Evolutionary conservation across 2,797 vertebrate species (phyloP).

Genomic region (Kryptopterus vitreolus): DNA sequence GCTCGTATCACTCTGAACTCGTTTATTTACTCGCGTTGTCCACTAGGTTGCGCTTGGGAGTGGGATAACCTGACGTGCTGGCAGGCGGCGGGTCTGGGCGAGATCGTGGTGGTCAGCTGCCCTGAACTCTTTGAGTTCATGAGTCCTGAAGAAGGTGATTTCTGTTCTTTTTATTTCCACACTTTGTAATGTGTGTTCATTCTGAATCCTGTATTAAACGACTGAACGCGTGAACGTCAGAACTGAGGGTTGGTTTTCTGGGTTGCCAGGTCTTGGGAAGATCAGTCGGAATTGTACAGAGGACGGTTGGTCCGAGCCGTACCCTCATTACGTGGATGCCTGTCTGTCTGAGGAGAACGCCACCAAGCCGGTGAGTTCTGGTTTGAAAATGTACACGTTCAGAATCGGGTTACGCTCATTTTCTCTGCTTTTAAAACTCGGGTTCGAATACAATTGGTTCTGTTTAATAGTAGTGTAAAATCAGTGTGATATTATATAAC

Average conservation of each 20-base stretch:
- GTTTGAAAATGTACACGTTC: neutral
- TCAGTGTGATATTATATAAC: neutral
- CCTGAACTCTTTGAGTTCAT: slow-evolving; percentile 86
- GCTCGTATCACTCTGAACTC: no score
- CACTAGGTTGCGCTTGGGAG: slow-evolving; percentile 86
- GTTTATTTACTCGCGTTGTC: no score
- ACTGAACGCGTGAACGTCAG: neutral
- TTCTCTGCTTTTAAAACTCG: neutral
- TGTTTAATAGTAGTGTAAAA: no score
- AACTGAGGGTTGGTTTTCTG: neutral
- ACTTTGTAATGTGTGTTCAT: neutral
- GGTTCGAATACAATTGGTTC: no score
- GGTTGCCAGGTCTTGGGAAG: slow-evolving; percentile 72
- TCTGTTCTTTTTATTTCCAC: neutral
- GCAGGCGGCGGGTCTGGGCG: slow-evolving; percentile 82
- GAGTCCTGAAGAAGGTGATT: slow-evolving; percentile 80
- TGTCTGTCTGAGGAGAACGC: slow-evolving; percentile 82
- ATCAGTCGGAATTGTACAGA: slow-evolving; percentile 93
- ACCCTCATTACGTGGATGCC: slow-evolving; percentile 89
- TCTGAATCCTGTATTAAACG: neutral
- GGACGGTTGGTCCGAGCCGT: slow-evolving; percentile 91
- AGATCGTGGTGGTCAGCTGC: slow-evolving; percentile 86
- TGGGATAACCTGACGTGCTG: slow-evolving; percentile 98
- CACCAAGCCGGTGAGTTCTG: slow-evolving; percentile 69
- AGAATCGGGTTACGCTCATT: neutral